Base-by-base conservation (phyloP, 2,797 vertebrate species). In the Helostoma temminkii region DNA sequence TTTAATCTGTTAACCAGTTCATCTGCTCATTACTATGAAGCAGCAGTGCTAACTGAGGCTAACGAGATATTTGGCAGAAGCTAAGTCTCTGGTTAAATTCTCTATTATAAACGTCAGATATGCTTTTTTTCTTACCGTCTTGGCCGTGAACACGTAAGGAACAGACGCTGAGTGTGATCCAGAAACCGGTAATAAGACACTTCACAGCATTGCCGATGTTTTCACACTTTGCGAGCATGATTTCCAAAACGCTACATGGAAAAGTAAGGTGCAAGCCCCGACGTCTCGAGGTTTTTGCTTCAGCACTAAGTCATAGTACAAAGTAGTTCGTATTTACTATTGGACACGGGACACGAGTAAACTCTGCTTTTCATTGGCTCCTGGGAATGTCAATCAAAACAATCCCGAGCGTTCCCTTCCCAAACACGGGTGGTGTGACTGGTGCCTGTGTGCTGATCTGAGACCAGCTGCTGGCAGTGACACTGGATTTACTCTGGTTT, bases 121-220 rank as follows among this genome's bases (percentile, higher is more conserved):
- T 12, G 0, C 2, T 6, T 18, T 39, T 66, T 64, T 75, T 74
- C 93, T 93, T 88, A 95, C 94, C 94, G 50, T 93, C 86, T 67
- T 94, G 93, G 39, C 88, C 80, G 61, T 43, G 48, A 56, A 92
- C 90, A 47, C 71, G 57, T 9, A 78, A 34, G 2, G 63, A 77
- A 65, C 74, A 81, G 14, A 88, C 49, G 76, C 63, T 69, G 2
- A 88, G 64, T 61, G 80, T 62, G 57, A 93, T 71, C 86, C 91
- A 93, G 19, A 92, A 50, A 54, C 60, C 61, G 61, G 45, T 0
- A 1, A 71, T 0, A 15, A 90, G 37, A 71, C 83, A 64, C 69
- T 82, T 89, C 62, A 86, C 48, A 66, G 78, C 84, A 83, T 92
- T 74, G 60, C 76, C 52, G 74, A 71, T 37, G 54, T 80, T 65